These are phyloP conservation scores for Caenorhabditis wallacei DNA, from an alignment of 2,888 invertebrate genomes.

Conservation along the genomic window DNA sequence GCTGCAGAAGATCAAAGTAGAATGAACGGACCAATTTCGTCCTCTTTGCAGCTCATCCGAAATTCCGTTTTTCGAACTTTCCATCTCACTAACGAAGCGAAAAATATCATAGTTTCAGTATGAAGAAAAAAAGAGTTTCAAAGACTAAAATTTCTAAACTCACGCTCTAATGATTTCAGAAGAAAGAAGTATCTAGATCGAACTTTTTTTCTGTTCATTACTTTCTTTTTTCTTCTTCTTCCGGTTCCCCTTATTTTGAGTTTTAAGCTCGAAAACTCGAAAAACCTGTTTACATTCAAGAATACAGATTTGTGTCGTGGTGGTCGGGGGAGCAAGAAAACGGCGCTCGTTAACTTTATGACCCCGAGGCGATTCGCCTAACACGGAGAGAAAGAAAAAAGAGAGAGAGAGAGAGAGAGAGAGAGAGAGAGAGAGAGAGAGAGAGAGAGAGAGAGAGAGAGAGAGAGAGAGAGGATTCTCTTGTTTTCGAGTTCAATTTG, in stretches of 20 bases:
- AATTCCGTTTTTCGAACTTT: no score
- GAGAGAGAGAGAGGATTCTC: conserved; percentile 3
- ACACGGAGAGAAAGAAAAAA: conserved; percentile 8
- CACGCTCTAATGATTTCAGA: neutral
- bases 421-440: no score
- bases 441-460: no score
- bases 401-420: no score
- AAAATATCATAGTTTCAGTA: neutral
- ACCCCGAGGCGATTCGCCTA: conserved; percentile 30
- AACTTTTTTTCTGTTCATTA: neutral
- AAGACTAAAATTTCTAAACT: neutral
- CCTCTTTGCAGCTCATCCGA: no score
- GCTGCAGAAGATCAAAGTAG: no score
- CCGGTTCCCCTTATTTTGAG: neutral
- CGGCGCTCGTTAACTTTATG: conserved; percentile 56
- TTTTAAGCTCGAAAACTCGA: neutral
- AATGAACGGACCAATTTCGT: no score
- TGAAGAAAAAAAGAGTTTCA: neutral
- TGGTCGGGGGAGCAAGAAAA: neutral
- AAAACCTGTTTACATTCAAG: conserved; percentile 50
- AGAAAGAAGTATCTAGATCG: neutral
- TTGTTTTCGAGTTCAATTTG: conserved; percentile 57
- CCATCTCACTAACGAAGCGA: neutral
- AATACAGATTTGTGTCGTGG: conserved; percentile 17
- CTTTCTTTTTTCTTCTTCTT: neutral